Conservation (phyloP, 2,113 vertebrate genomes). For the Pao palembangensis region DNA sequence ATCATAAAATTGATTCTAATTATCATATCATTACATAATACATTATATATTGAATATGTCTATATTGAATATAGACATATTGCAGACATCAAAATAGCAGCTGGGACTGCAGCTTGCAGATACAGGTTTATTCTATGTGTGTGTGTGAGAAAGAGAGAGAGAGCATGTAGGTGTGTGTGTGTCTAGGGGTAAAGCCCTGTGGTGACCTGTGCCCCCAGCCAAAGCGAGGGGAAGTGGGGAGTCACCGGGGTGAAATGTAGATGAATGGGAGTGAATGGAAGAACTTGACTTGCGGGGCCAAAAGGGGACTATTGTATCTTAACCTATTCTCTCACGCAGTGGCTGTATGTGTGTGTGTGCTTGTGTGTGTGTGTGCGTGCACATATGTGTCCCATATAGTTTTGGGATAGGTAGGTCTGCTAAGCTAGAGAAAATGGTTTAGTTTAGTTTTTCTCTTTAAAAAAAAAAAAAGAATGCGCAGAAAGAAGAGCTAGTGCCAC, state of each 20-base stretch:
- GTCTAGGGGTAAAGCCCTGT: constrained; percentile 50
- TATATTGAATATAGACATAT: constrained; percentile 9
- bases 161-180: constrained; percentile 26
- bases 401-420: constrained; percentile 23
- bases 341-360: constrained; percentile 41
- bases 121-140: constrained; percentile 24
- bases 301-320: constrained; percentile 69
- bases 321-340: constrained; percentile 50
- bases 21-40: not conserved
- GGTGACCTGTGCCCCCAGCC: constrained; percentile 72
- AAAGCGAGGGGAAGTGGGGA: constrained; percentile 73
- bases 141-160: too few relatives aligned
- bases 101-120: constrained; percentile 49
- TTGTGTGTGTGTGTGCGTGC: constrained; percentile 22
- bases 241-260: constrained; percentile 49
- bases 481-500: not conserved
- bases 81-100: constrained; percentile 40
- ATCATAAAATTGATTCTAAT: not conserved
- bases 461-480: too few relatives aligned
- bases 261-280: constrained; percentile 69
- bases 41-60: not conserved
- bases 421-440: not conserved
- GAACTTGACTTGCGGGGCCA: constrained; percentile 78
- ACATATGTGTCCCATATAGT: constrained; percentile 18
- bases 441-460: not conserved